A percentile compares a stretch with the other conserved stretches of the same genome.
Conservation (phyloP, 2,113 vertebrate species). For the Nematolebias whitei region DNA sequence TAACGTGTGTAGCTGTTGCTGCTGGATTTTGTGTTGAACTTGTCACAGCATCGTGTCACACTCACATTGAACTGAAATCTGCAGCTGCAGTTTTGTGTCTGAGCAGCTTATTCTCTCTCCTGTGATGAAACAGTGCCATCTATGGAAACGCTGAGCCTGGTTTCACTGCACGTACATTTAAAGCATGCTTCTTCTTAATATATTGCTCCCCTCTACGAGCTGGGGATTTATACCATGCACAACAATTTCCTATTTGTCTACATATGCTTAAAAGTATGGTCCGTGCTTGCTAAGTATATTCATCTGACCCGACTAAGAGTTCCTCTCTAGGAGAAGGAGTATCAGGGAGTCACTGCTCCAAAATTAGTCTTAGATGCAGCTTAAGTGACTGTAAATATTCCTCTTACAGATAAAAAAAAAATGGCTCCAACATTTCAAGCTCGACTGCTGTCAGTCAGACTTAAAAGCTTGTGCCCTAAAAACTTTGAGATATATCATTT, state of each 20-base stretch:
- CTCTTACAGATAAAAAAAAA: conserved; percentile 56
- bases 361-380: conserved; percentile 54
- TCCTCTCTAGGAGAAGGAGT: conserved; percentile 21
- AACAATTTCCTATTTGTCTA: conserved; percentile 16
- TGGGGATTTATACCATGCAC: not conserved
- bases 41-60: conserved; percentile 58
- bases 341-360: conserved; percentile 27
- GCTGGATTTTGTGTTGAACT: conserved; percentile 2
- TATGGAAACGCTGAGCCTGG: conserved; percentile 34
- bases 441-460: conserved; percentile 66
- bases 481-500: conserved; percentile 29
- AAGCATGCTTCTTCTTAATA: not conserved
- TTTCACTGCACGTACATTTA: not conserved
- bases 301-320: conserved; percentile 41
- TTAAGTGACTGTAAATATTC: conserved; percentile 62
- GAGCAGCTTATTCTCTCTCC: conserved; percentile 40
- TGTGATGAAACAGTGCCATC: conserved; percentile 72
- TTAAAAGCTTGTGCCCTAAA: conserved; percentile 52
- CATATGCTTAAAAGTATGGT: conserved; percentile 10
- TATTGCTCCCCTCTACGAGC: not conserved
- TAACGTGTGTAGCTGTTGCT: not conserved
- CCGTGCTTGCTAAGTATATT: conserved; percentile 20
- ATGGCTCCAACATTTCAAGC: conserved; percentile 54
- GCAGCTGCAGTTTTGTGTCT: conserved; percentile 52
- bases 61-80: conserved; percentile 20